phyloP scores from a whole-genome alignment of 2,888 invertebrate species.

The Pycnomerus fuliginosus region DNA sequence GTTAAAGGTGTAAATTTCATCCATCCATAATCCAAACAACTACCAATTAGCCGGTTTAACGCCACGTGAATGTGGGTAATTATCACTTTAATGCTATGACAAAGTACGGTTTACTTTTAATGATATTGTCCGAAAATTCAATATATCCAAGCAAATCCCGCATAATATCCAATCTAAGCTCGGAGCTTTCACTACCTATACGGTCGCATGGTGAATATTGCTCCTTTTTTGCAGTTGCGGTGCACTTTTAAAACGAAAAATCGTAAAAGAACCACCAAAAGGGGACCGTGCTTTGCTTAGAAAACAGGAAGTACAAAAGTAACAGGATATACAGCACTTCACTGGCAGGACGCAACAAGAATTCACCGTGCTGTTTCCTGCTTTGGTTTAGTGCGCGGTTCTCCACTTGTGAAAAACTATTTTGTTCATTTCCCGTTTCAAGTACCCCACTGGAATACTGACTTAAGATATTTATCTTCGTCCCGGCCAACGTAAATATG shows the following conservation, averaged over 20 bases:
- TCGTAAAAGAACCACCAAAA: conserved; percentile 14
- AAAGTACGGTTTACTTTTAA: conserved; percentile 8
- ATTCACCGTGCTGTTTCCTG: conserved; percentile 40
- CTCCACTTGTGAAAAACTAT: conserved; percentile 18
- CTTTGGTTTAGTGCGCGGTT: conserved; percentile 22
- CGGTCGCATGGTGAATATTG: neutral
- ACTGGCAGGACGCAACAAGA: conserved; percentile 34
- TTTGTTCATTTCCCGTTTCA: conserved; percentile 21
- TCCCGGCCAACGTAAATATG: no score
- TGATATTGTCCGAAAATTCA: neutral
- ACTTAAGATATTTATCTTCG: conserved; percentile 17
- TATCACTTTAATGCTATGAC: conserved; percentile 7
- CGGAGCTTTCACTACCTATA: neutral
- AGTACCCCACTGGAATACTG: conserved; percentile 16
- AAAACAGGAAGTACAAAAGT: conserved; percentile 34
- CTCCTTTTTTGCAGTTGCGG: no score
- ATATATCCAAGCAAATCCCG: neutral
- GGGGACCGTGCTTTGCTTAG: conserved; percentile 16
- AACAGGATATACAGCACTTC: conserved; percentile 42
- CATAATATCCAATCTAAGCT: neutral
- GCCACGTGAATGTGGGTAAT: conserved; percentile 14
- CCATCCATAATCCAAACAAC: conserved; percentile 16
- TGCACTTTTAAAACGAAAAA: conserved; percentile 6
- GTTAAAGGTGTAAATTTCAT: conserved; percentile 20
- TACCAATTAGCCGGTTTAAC: conserved; percentile 17